Conservation (phyloP, 2,888 invertebrate genomes). For the Macrosiphum euphorbiae region DNA sequence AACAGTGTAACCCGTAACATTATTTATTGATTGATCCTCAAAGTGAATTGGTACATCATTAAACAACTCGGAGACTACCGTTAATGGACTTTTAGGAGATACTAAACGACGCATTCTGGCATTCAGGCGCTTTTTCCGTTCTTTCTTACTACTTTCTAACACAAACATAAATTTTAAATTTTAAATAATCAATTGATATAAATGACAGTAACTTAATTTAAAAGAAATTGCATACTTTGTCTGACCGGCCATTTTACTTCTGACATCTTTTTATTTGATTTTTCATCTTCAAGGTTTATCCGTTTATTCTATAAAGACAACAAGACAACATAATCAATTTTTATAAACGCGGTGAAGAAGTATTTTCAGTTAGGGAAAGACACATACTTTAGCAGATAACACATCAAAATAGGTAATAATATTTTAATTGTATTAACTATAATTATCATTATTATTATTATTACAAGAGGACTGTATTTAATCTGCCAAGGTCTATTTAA, state of each 20-base stretch:
- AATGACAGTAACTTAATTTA: background rate
- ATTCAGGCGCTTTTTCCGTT: slow-evolving; percentile 81
- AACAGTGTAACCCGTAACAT: background rate
- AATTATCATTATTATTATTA: slow-evolving; percentile 18
- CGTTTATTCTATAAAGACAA: slow-evolving; percentile 36
- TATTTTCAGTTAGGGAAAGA: slow-evolving; percentile 44
- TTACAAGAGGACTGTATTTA: background rate
- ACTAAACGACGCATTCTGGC: slow-evolving; percentile 81
- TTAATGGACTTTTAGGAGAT: slow-evolving; percentile 86
- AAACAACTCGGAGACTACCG: slow-evolving; percentile 87
- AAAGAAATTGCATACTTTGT: slow-evolving; percentile 44
- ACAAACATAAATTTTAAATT: background rate
- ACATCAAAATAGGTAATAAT: slow-evolving; percentile 36
- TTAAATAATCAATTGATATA: background rate
- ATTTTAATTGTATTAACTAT: slow-evolving; percentile 28
- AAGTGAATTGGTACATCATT: slow-evolving; percentile 72
- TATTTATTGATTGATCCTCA: slow-evolving; percentile 57
- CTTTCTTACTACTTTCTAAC: slow-evolving; percentile 76
- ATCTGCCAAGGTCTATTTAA: slow-evolving; percentile 46
- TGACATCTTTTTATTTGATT: background rate
- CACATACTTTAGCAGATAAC: slow-evolving; percentile 57
- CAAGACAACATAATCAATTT: slow-evolving; percentile 58
- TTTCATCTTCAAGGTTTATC: background rate
- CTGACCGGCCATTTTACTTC: slow-evolving; percentile 22
- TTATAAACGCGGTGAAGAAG: slow-evolving; percentile 42